phyloP scores from a whole-genome alignment of 2,888 invertebrate species.

The Apamea sordens region DNA sequence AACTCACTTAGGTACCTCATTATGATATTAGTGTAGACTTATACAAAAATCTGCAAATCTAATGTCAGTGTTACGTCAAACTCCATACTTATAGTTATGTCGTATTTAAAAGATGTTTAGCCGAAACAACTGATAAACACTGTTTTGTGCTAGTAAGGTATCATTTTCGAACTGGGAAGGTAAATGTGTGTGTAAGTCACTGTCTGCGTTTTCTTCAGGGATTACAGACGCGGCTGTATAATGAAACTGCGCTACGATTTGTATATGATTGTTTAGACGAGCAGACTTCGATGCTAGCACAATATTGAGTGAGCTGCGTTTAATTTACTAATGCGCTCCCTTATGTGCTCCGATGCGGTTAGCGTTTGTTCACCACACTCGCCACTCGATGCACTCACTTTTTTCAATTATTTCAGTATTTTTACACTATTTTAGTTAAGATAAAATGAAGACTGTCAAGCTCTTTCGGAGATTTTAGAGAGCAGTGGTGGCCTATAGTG shows the following conservation, averaged over 20 bases:
- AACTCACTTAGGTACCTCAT: no score
- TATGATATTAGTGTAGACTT: no score
- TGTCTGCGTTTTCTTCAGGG: not conserved
- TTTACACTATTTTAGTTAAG: not conserved
- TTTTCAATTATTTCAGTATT: slow-evolving; percentile 20
- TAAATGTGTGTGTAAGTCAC: not conserved
- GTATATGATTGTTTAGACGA: slow-evolving; percentile 34
- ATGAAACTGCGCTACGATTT: slow-evolving; percentile 14
- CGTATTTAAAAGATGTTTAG: no score
- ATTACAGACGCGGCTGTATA: not conserved
- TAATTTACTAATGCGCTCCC: slow-evolving; percentile 68
- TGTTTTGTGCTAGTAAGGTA: no score
- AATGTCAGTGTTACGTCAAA: no score
- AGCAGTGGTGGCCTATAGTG: no score
- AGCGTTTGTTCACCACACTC: slow-evolving; percentile 41
- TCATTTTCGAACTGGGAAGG: slow-evolving; percentile 4
- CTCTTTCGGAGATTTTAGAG: no score
- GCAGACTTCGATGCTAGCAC: slow-evolving; percentile 21
- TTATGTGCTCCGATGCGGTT: slow-evolving; percentile 37
- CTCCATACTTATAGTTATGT: no score
- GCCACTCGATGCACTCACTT: slow-evolving; percentile 11
- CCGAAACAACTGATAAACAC: no score
- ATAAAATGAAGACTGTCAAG: not conserved
- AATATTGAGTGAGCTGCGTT: slow-evolving; percentile 55
- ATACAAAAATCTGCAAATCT: not conserved